phyloP scores from a whole-genome alignment of 2,113 vertebrate species.

The Pseudorasbora parva region DNA sequence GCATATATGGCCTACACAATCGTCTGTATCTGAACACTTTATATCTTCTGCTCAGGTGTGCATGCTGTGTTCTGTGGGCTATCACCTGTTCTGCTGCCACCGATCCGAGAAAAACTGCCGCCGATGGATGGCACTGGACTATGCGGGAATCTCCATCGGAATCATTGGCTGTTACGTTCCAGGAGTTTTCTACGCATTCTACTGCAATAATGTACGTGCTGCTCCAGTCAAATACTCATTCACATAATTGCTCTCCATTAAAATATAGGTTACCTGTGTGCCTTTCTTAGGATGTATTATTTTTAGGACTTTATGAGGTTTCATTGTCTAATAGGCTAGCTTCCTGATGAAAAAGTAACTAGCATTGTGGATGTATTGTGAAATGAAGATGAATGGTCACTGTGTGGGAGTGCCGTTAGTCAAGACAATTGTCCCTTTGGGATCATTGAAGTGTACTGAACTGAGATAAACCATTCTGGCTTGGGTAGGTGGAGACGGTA shows the following conservation, averaged over 20 bases:
- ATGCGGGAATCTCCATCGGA: conserved; percentile 90
- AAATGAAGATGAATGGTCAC: background rate
- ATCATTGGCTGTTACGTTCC: conserved; percentile 96
- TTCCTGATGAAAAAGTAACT: background rate
- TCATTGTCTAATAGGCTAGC: background rate
- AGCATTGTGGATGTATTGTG: background rate
- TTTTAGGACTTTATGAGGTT: background rate
- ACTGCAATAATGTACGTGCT: conserved; percentile 90
- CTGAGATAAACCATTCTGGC: background rate
- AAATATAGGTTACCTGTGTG: too few species aligned
- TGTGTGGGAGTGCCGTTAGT: background rate
- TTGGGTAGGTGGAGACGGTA: background rate
- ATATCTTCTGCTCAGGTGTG: conserved; percentile 78
- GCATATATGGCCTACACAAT: background rate
- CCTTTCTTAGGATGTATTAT: background rate
- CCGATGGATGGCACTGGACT: conserved; percentile 95
- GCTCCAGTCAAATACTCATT: background rate
- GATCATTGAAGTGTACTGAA: background rate
- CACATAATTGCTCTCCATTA: background rate
- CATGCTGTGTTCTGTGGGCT: conserved; percentile 94
- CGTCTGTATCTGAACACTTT: background rate
- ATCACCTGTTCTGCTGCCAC: conserved; percentile 93
- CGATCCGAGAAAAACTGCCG: conserved; percentile 94
- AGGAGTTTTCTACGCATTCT: conserved; percentile 95
- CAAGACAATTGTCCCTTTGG: background rate